phyloP scores from a whole-genome alignment of 2,888 invertebrate genomes.

The Scrobipalpa atriplicella region DNA sequence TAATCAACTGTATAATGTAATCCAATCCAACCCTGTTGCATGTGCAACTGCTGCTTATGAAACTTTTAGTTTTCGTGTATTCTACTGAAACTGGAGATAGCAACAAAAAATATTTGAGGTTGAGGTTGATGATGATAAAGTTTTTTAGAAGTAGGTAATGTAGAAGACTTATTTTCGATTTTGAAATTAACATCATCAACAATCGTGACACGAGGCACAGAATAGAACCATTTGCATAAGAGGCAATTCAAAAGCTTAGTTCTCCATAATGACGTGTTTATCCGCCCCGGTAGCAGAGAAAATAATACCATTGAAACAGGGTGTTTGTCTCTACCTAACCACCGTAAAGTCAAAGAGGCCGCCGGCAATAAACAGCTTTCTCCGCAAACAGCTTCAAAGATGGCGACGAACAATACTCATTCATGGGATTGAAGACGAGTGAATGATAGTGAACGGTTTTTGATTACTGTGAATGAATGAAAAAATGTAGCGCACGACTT shows the following conservation, averaged over 20 bases:
- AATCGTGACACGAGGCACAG: neutral
- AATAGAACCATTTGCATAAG: neutral
- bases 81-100: neutral
- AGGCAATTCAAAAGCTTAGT: constrained; percentile 26
- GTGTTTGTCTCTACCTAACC: constrained; percentile 39
- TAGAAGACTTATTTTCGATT: no score
- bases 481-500: neutral
- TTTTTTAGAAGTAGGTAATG: no score
- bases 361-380: constrained; percentile 37
- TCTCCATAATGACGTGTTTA: constrained; percentile 28
- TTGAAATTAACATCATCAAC: no score
- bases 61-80: neutral
- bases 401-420: constrained; percentile 35
- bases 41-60: constrained; percentile 17
- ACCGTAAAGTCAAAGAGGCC: constrained; percentile 44
- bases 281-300: constrained; percentile 19
- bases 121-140: no score
- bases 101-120: no score
- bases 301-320: constrained; percentile 13
- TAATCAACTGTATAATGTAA: constrained; percentile 18
- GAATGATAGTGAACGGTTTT: constrained; percentile 14
- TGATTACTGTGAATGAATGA: constrained; percentile 7
- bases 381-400: constrained; percentile 37
- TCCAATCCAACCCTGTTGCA: constrained; percentile 5
- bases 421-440: constrained; percentile 25